Conservation (phyloP, 2,888 invertebrate species). For the Chrysodeixis includens region DNA sequence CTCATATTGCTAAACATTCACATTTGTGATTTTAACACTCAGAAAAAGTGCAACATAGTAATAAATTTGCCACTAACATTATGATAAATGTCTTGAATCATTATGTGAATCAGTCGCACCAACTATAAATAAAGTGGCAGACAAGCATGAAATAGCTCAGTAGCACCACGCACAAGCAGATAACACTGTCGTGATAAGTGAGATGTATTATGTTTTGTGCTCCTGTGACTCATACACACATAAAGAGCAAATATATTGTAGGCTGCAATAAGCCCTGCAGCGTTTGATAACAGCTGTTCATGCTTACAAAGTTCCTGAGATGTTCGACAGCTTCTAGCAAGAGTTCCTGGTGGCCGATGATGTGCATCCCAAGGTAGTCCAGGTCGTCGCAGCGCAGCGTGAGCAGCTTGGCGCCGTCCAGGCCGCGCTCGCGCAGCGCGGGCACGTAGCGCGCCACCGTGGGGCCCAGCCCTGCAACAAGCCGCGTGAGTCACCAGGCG, state of each 20-base stretch:
- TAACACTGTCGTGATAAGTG: constrained; percentile 56
- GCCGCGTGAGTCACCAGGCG: constrained; percentile 66
- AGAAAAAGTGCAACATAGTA: not conserved
- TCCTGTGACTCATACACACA: constrained; percentile 49
- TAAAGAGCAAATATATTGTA: constrained; percentile 5
- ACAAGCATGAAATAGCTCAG: constrained; percentile 40
- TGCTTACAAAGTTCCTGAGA: constrained; percentile 95
- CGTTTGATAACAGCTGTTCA: not conserved
- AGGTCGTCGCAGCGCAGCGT: constrained; percentile 96
- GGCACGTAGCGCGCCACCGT: constrained; percentile 94
- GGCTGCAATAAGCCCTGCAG: not conserved
- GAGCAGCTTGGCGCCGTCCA: constrained; percentile 95
- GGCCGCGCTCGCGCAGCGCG: constrained; percentile 93
- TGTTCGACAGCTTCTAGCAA: constrained; percentile 97
- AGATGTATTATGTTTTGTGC: constrained; percentile 31
- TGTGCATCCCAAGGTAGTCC: constrained; percentile 94
- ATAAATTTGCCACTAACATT: not conserved
- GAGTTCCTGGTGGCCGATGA: constrained; percentile 97
- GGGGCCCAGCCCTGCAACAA: constrained; percentile 92
- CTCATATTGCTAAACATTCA: constrained; percentile 93
- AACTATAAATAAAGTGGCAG: constrained; percentile 45
- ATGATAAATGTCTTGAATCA: too few species aligned
- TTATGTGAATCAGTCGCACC: constrained; percentile 32
- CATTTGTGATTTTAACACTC: constrained; percentile 36
- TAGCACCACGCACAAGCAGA: constrained; percentile 47